Conservation (phyloP, 1,140 invertebrate species). For the Paralvinella palmiformis region DNA sequence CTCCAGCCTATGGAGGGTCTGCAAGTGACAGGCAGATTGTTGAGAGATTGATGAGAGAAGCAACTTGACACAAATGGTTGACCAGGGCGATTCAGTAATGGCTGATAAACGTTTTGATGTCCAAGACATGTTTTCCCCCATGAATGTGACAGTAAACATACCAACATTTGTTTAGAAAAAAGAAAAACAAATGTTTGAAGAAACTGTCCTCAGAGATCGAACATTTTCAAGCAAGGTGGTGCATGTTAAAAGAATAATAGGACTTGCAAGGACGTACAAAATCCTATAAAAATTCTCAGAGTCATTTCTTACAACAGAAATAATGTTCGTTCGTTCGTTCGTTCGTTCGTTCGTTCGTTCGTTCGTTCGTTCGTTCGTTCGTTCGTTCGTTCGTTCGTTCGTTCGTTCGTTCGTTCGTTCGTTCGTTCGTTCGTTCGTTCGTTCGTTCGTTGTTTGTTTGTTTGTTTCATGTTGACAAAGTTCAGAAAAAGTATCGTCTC, state of each 20-base stretch:
- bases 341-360: too few relatives aligned
- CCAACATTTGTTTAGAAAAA: conserved; percentile 12
- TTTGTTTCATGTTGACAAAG: conserved; percentile 21
- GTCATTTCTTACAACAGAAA: conserved; percentile 14
- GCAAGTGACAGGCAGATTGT: conserved; percentile 20
- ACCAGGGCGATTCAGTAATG: conserved; percentile 11
- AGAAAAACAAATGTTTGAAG: conserved; percentile 12
- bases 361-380: too few relatives aligned
- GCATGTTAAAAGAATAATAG: conserved; percentile 11
- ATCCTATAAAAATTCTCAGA: conserved; percentile 15
- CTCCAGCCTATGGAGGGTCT: conserved; percentile 14
- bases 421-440: too few relatives aligned
- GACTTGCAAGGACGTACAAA: conserved; percentile 7
- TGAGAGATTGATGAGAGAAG: conserved; percentile 15
- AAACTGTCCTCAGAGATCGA: conserved; percentile 7
- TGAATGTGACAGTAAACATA: conserved; percentile 7
- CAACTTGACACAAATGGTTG: background rate
- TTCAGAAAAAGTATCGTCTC: conserved; percentile 23
- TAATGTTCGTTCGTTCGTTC: too few relatives aligned
- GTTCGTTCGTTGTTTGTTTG: too few relatives aligned
- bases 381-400: too few relatives aligned
- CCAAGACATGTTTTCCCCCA: conserved; percentile 17
- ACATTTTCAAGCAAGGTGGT: background rate
- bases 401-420: too few relatives aligned
- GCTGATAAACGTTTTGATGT: conserved; percentile 19